phyloP scores from a whole-genome alignment of 2,888 invertebrate genomes.

The Chrysolina americana region DNA sequence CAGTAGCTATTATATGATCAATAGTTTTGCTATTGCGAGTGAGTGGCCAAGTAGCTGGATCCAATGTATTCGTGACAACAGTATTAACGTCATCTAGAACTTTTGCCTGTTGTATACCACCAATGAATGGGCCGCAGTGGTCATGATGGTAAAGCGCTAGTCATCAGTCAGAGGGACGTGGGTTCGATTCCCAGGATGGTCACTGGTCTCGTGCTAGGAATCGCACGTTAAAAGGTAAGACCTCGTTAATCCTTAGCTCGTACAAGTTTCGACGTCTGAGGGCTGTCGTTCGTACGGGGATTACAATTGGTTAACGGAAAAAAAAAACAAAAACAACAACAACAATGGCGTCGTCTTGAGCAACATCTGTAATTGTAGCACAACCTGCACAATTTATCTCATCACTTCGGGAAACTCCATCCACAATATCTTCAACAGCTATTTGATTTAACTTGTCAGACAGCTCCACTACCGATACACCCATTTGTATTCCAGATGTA shows the following conservation, averaged over 20 bases:
- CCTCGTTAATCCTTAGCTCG: too few species aligned
- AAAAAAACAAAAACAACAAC: too few species aligned
- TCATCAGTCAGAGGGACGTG: too few species aligned
- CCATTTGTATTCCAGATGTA: neutral
- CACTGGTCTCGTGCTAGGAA: too few species aligned
- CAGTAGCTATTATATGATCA: neutral
- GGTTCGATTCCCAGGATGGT: too few species aligned
- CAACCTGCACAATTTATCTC: neutral
- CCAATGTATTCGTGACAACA: slow-evolving; percentile 9
- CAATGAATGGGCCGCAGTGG: too few species aligned
- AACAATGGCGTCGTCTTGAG: neutral
- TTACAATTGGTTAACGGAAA: too few species aligned
- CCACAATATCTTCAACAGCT: neutral
- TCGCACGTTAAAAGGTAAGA: too few species aligned
- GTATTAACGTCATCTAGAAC: slow-evolving; percentile 17
- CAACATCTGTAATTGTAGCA: neutral
- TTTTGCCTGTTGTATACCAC: neutral
- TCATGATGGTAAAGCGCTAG: too few species aligned
- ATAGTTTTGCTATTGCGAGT: neutral
- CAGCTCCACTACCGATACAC: neutral
- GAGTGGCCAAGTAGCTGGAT: slow-evolving; percentile 12
- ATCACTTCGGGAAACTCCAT: neutral
- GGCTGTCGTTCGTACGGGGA: too few species aligned
- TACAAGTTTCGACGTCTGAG: too few species aligned
- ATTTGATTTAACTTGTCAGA: neutral